phyloP scores from a whole-genome alignment of 2,113 vertebrate genomes.

The Ondatra zibethicus region DNA sequence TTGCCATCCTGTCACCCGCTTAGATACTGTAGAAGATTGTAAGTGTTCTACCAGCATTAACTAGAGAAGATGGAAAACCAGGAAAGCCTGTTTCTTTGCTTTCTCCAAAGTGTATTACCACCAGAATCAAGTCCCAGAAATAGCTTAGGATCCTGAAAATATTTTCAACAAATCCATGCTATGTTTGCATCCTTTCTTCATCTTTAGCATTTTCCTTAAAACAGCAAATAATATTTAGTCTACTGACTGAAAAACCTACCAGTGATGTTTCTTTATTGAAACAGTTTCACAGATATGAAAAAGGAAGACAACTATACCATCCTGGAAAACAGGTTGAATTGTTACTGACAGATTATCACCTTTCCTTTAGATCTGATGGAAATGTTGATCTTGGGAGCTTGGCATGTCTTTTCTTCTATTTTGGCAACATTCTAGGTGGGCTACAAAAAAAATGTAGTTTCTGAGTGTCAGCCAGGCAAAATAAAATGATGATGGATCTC shows the following conservation, averaged over 20 bases:
- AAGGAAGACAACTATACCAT: neutral
- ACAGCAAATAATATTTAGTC: neutral
- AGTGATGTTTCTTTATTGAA: neutral
- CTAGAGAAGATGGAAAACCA: neutral
- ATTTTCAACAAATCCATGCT: neutral
- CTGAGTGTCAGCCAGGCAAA: neutral
- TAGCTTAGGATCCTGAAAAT: neutral
- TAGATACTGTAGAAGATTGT: neutral
- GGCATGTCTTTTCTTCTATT: neutral
- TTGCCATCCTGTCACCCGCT: neutral
- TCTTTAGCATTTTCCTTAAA: slow-evolving; percentile 14
- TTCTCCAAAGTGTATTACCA: neutral
- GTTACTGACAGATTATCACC: neutral
- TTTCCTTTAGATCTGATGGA: neutral
- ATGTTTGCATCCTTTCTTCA: neutral
- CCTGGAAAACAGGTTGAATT: neutral
- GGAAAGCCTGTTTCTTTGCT: neutral
- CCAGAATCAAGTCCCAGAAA: neutral
- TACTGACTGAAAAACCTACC: neutral
- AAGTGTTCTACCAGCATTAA: neutral
- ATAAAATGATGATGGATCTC: neutral
- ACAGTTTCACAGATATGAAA: neutral
- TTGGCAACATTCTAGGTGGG: neutral
- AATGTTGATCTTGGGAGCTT: neutral
- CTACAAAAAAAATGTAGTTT: neutral